A percentile compares a stretch with the other conserved stretches of the same genome.
Conservation (phyloP, 2,888 invertebrate species). For the Pollenia angustigena region DNA sequence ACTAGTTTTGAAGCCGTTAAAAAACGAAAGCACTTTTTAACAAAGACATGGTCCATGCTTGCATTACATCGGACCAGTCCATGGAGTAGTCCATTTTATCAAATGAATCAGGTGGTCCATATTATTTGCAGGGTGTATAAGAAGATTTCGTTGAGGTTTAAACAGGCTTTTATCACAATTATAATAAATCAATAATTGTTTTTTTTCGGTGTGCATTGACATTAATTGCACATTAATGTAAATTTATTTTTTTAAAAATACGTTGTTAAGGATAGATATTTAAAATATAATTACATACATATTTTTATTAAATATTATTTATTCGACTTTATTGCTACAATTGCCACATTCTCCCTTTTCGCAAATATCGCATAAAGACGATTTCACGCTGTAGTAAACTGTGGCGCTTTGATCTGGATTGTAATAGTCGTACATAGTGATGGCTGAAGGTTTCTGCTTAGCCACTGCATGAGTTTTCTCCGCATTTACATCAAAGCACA, state of each 20-base stretch:
- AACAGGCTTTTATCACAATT: too few species aligned
- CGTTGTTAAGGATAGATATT: neutral
- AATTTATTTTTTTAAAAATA: neutral
- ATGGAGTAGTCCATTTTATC: too few species aligned
- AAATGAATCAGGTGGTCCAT: too few species aligned
- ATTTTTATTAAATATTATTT: neutral
- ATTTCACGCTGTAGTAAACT: constrained; percentile 83
- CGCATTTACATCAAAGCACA: constrained; percentile 90
- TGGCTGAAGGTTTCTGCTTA: constrained; percentile 93
- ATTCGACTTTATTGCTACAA: constrained; percentile 75
- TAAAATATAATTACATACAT: neutral
- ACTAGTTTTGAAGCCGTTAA: too few species aligned
- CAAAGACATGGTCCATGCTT: too few species aligned
- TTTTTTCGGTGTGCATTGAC: too few species aligned
- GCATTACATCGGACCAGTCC: too few species aligned
- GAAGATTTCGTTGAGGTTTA: too few species aligned
- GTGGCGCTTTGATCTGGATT: constrained; percentile 87
- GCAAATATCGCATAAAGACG: constrained; percentile 93
- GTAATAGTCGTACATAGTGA: constrained; percentile 95
- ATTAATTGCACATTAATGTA: too few species aligned
- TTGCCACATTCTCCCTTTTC: constrained; percentile 86
- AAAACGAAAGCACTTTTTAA: too few species aligned
- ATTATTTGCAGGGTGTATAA: too few species aligned
- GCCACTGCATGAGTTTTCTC: constrained; percentile 93
- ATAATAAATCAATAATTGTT: too few species aligned